These are phyloP conservation scores for Myodes glareolus DNA, from an alignment of 2,113 vertebrate genomes.

Conservation along the genomic window DNA sequence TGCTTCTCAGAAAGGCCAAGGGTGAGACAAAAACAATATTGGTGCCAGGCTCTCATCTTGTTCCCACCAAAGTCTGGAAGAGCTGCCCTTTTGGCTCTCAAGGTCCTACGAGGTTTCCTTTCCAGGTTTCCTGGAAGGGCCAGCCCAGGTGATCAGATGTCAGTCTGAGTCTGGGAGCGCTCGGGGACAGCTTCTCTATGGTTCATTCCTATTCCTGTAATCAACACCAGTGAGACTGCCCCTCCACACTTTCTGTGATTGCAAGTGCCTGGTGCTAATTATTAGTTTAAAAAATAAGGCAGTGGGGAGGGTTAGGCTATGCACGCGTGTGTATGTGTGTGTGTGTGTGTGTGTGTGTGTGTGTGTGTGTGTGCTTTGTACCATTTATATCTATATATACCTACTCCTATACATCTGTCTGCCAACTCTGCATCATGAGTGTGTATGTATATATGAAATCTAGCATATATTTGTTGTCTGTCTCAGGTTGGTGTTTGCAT, in stretches of 20 bases:
- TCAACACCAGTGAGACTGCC: background rate
- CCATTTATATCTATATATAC: background rate
- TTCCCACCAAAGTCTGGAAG: background rate
- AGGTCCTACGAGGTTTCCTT: background rate
- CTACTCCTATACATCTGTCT: background rate
- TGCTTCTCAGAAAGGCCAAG: background rate
- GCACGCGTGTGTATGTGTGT: too few species aligned
- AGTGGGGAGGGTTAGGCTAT: background rate
- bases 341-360: too few species aligned
- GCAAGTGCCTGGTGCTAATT: background rate
- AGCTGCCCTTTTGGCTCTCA: background rate
- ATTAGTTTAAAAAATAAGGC: background rate
- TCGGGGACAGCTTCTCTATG: background rate
- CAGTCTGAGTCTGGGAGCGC: background rate
- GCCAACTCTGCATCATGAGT: background rate
- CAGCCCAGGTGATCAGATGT: background rate
- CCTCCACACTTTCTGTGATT: background rate
- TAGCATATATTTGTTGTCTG: background rate
- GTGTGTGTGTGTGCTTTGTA: background rate
- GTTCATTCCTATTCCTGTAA: background rate
- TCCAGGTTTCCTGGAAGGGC: background rate
- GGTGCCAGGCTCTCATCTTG: background rate
- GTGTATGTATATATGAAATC: background rate
- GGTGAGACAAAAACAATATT: background rate
- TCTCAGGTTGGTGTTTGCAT: background rate